These are phyloP conservation scores for Lethrus apterus DNA, from an alignment of 1,140 invertebrate genomes.

Conservation along the genomic window DNA sequence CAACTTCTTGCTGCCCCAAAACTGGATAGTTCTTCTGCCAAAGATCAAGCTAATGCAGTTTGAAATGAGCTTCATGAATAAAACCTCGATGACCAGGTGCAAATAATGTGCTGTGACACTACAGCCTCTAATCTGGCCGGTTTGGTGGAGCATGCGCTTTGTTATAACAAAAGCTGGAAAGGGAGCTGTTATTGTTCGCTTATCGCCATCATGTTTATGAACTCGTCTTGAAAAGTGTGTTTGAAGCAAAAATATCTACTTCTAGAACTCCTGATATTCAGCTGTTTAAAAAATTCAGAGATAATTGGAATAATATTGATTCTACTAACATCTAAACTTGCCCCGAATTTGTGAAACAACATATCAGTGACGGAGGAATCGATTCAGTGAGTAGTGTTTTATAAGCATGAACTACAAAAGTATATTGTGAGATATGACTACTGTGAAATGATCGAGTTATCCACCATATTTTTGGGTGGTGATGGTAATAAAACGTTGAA, in stretches of 20 bases:
- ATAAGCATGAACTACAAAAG: conserved; percentile 22
- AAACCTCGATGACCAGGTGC: neutral
- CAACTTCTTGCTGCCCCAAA: conserved; percentile 1
- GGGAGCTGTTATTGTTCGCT: conserved; percentile 1
- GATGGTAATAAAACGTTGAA: conserved; percentile 26
- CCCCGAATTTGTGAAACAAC: no score
- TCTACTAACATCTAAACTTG: conserved; percentile 13
- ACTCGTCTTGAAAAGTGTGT: neutral
- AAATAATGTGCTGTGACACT: conserved; percentile 1
- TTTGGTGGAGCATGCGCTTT: neutral
- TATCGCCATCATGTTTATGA: conserved; percentile 15
- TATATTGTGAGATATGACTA: conserved; percentile 36
- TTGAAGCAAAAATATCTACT: conserved; percentile 4
- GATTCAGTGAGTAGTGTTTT: no score
- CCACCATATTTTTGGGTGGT: conserved; percentile 38
- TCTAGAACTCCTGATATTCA: conserved; percentile 19
- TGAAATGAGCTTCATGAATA: neutral
- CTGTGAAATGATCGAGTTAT: conserved; percentile 38
- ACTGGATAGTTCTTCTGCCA: neutral
- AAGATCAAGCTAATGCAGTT: neutral
- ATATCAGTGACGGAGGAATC: no score
- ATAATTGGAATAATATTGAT: conserved; percentile 27
- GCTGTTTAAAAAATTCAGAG: conserved; percentile 24
- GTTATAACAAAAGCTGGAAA: neutral
- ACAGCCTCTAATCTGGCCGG: conserved; percentile 3